Base-by-base conservation (phyloP, 2,113 vertebrate genomes). In the Dicentrarchus labrax region DNA sequence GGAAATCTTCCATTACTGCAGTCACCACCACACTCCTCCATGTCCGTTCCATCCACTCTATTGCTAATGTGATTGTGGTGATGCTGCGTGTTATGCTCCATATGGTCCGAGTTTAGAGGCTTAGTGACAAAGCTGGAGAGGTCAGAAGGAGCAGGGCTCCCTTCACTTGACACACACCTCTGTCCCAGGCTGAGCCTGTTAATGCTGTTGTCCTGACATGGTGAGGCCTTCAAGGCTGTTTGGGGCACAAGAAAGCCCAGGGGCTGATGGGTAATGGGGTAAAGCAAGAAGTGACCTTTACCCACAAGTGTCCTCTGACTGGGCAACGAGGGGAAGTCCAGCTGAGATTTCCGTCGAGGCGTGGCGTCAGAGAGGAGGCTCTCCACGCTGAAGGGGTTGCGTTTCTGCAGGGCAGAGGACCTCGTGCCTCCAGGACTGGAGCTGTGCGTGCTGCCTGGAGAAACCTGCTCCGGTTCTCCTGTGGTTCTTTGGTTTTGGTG, bases 161-260 rank as follows among this genome's bases (percentile, higher is more conserved):
- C 86, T 12, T 89, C 91, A 5, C 87, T 71, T 4, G 88, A 69
- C 75, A 22, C 73, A 66, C 86, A 83, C 80, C 90, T 86, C 76
- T 89, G 92, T 78, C 86, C 92, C 53, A 85, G 86, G 80, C 65
- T 24, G 38, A 88, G 83, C 60, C 82, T 86, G 70, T 59, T 73
- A 6, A 81, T 61, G 90, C 30, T 83, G 86, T 22, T 86, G 87
- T 93, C 92, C 87, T 85, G 91, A 88, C 88, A 87, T 0, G 93
- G 85, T 1, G 93, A 76, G 77, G 94, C 93, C 86, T 96, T 97
- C 86, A 97, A 93, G 50, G 97, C 96, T 30, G 97, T 95, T 91
- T 98, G 98, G 84, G 97, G 97, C 84, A 99, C 97, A 53, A 99
- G 89, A 94, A 99, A 99, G 77, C 98, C 98, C 4, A 98, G 93